phyloP scores from a whole-genome alignment of 2,888 invertebrate species.

The Aporophyla nigra region DNA sequence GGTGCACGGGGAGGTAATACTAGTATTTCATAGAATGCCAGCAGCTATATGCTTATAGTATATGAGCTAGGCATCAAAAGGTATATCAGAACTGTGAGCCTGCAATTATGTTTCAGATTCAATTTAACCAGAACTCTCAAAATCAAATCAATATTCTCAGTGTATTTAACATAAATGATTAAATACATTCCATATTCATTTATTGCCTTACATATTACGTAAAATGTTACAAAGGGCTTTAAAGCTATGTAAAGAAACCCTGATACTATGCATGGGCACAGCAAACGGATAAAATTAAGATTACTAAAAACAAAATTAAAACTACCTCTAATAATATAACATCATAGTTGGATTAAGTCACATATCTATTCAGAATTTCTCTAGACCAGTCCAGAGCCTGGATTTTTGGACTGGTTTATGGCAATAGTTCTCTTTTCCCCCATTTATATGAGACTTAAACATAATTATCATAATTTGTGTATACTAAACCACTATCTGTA shows the following conservation, averaged over 20 bases:
- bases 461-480: not conserved
- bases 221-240: no score
- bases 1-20: constrained; percentile 4
- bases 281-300: no score
- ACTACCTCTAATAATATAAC: not conserved
- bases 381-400: not conserved
- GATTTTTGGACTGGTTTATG: no score
- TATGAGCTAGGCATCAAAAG: not conserved
- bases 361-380: no score
- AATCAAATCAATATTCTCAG: not conserved
- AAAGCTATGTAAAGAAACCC: no score
- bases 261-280: no score
- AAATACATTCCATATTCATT: not conserved
- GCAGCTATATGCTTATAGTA: not conserved
- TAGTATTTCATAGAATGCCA: constrained; percentile 15
- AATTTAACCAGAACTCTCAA: not conserved
- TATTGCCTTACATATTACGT: no score
- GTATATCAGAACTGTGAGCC: not conserved
- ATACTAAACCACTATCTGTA: not conserved
- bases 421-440: not conserved
- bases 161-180: not conserved
- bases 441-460: not conserved
- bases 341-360: not conserved
- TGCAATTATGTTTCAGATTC: not conserved
- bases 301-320: no score